phyloP scores from a whole-genome alignment of 1,140 invertebrate genomes.

The Diorhabda sublineata region DNA sequence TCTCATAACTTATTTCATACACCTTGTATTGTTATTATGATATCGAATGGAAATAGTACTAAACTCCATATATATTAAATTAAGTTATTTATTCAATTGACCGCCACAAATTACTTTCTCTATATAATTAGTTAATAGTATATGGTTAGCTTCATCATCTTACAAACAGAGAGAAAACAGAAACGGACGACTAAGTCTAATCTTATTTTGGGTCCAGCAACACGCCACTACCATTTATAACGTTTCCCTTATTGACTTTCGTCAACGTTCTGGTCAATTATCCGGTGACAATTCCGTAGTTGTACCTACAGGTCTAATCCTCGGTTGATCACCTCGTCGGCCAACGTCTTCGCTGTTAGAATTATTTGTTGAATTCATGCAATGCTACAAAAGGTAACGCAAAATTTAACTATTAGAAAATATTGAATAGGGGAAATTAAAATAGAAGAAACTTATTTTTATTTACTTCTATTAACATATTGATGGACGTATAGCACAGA shows the following conservation, averaged over 20 bases:
- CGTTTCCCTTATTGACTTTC: conserved; percentile 1
- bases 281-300: conserved; percentile 1
- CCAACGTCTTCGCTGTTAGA: not conserved
- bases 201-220: not conserved
- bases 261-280: not conserved
- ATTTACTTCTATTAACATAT: too few relatives aligned
- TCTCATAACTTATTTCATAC: too few relatives aligned
- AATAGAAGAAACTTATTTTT: too few relatives aligned
- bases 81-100: too few relatives aligned
- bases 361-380: too few relatives aligned
- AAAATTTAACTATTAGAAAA: too few relatives aligned
- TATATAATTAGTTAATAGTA: not conserved
- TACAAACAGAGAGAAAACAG: not conserved
- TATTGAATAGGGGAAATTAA: too few relatives aligned
- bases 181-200: not conserved
- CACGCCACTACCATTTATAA: not conserved
- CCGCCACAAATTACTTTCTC: not conserved
- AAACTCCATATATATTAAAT: too few relatives aligned
- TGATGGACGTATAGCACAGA: too few relatives aligned
- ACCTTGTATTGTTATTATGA: too few relatives aligned
- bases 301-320: not conserved
- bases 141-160: not conserved
- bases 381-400: too few relatives aligned
- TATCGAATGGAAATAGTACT: too few relatives aligned
- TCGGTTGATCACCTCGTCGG: not conserved